Base-by-base conservation (phyloP, 2,797 vertebrate genomes). In the Eutrigla gurnardus region DNA sequence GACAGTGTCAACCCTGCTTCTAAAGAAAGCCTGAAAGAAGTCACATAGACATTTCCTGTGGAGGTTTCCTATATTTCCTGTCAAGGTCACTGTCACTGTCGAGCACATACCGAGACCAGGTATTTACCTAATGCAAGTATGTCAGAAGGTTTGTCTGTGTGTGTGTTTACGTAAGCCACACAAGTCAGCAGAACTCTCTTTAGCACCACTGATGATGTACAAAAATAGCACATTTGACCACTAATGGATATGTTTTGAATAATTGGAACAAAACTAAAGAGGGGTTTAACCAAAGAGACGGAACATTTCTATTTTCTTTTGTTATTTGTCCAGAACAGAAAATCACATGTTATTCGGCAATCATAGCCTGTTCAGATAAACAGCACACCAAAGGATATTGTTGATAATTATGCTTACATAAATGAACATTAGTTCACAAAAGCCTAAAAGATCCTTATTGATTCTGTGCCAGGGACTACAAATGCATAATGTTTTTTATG, bases 1-100 rank as follows among this genome's bases (percentile, higher is more conserved):
- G 66, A 73, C 46, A 3, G 68, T 50, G 65, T 80, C 70, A 86
- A 54, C 49, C 35, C 47, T 9, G 61, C 36, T 63, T 86, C 85
- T 82, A 32, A 67, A 82, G 81, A 86, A 80, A 83, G 75, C 62
- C 68, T 72, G 47, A 60, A 68, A 77, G 59, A 78, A 63, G 69
- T 70, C 40, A 61, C 75, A 79, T 68, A 78, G 53, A 72, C 61
- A 66, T 83, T 92, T 92, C 92, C 92, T 86, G 85, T 87, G 3
- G 59, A 77, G 84, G 86, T 80, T 88, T 83, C 74, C 75, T 49
- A 17, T 57, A 17, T 59, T 88, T 89, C 88, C 87, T 90, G 81
- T 65, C 42, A 80, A 81, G 70, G 81, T 76, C 67, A 66, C 52
- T 3, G 45, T 80, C 57, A 58, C 14, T 69, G 45, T 70, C n/a